phyloP scores from a whole-genome alignment of 2,888 invertebrate species.

The Seira ritae region DNA sequence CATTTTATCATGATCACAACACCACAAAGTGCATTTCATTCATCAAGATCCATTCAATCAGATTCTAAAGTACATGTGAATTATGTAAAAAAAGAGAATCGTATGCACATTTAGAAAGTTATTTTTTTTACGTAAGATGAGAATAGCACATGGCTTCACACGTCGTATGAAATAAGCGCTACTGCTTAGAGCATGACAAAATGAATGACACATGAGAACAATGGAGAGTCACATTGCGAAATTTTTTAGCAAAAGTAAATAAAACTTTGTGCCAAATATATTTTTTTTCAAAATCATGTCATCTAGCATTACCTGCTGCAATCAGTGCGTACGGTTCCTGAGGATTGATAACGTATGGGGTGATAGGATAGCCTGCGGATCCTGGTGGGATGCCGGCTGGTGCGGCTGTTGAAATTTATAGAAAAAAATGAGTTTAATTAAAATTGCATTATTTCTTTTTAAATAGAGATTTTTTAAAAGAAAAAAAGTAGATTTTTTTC shows the following conservation, averaged over 20 bases:
- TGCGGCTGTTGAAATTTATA: constrained; percentile 63
- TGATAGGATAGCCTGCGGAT: constrained; percentile 77
- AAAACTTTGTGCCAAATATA: not conserved
- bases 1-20: not conserved
- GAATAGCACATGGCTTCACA: not conserved
- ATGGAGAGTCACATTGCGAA: not conserved
- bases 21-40: not conserved
- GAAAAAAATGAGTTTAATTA: constrained; percentile 11
- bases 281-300: not conserved
- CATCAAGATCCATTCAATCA: not conserved
- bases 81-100: not conserved
- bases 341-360: constrained; percentile 90
- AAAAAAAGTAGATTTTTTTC: not conserved
- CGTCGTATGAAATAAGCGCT: no score
- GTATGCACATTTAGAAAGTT: not conserved
- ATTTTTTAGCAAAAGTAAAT: not conserved
- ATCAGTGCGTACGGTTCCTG: constrained; percentile 91
- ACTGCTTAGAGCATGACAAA: no score
- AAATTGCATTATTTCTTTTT: not conserved
- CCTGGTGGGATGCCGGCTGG: constrained; percentile 73
- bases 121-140: not conserved
- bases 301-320: constrained; percentile 77
- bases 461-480: not conserved
- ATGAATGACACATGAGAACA: not conserved
- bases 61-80: not conserved